Evolutionary conservation across 2,797 vertebrate species (phyloP), one percentile per base, ranked within the genome.

Genomic region (Gymnothorax javanicus): DNA sequence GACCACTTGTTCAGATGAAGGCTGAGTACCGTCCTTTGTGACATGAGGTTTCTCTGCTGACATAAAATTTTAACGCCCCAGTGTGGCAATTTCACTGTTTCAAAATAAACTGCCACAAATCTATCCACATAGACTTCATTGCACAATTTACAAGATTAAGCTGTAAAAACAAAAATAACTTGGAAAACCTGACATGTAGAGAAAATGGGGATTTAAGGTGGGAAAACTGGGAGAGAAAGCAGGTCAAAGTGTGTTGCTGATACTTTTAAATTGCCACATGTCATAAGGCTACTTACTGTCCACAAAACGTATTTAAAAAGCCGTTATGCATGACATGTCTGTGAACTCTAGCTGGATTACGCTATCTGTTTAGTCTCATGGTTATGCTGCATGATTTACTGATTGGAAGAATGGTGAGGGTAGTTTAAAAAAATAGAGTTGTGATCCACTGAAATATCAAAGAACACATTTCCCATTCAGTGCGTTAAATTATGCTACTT

Each of bases 31-130:
- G 52, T 56, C 15, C 50, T 15, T 3, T 79, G 43, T 79, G 50
- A 27, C 11, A 23, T 20, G 11, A n/a, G 20, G 13, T 13, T 20
- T 79, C 50, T 54, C 75, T 7, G 20, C 50, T 79, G 75, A 79
- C 75, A 79, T 79, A 79, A 77, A 77, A 79, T 79, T 54, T 79
- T 23, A 54, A 79, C 9, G 75, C 54, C 75, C 75, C 75, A 20
- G 75, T 54, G 43, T 52, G 54, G 50, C n/a, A 52, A 79, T 54
- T 79, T 54, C 23, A 52, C 17, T 77, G 43, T 79, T 79, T 20
- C 50, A 79, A 17, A 79, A 52, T 79, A 79, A 79, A 52, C 75
- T 54, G 75, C 50, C 75, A 54, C 50, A 79, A 79, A 79, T 52
- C 17, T 54, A 79, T 79, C 75, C 75, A 54, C n/a, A 79, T 54